These are phyloP conservation scores for Microtus pennsylvanicus DNA, from an alignment of 2,113 vertebrate genomes.

Conservation along the genomic window DNA sequence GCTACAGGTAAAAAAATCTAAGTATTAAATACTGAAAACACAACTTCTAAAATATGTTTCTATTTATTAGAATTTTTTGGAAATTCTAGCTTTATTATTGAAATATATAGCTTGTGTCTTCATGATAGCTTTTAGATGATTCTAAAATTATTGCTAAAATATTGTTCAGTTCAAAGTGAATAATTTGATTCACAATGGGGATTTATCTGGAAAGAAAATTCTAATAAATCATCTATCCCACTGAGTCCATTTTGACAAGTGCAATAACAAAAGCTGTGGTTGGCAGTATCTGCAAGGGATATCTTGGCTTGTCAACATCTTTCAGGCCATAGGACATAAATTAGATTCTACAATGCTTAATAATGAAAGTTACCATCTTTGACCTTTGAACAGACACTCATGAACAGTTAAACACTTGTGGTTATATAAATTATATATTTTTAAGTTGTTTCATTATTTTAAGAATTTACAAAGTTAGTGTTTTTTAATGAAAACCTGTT, in stretches of 20 bases:
- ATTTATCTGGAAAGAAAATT: constrained; percentile 88
- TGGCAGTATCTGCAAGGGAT: constrained; percentile 87
- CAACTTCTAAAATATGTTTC: constrained; percentile 14
- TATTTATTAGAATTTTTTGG: neutral
- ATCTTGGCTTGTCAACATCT: constrained; percentile 83
- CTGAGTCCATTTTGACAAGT: constrained; percentile 89
- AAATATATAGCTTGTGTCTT: constrained; percentile 57
- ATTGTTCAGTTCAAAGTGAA: constrained; percentile 85
- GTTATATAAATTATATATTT: neutral
- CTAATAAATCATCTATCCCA: constrained; percentile 88
- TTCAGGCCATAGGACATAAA: constrained; percentile 83
- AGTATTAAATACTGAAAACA: constrained; percentile 30
- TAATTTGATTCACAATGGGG: constrained; percentile 88
- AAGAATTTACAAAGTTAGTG: neutral
- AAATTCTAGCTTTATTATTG: constrained; percentile 61
- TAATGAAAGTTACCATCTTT: constrained; percentile 80
- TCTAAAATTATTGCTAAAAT: constrained; percentile 75
- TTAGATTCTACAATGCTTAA: constrained; percentile 80
- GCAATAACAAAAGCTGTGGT: constrained; percentile 87
- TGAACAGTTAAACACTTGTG: neutral
- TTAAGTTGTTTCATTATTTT: neutral
- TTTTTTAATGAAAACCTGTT: neutral
- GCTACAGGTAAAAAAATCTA: neutral
- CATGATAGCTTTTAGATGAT: constrained; percentile 61
- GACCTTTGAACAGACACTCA: constrained; percentile 24